These are phyloP conservation scores for Cathartes aura DNA, from an alignment of 2,113 vertebrate genomes.

Conservation along the genomic window DNA sequence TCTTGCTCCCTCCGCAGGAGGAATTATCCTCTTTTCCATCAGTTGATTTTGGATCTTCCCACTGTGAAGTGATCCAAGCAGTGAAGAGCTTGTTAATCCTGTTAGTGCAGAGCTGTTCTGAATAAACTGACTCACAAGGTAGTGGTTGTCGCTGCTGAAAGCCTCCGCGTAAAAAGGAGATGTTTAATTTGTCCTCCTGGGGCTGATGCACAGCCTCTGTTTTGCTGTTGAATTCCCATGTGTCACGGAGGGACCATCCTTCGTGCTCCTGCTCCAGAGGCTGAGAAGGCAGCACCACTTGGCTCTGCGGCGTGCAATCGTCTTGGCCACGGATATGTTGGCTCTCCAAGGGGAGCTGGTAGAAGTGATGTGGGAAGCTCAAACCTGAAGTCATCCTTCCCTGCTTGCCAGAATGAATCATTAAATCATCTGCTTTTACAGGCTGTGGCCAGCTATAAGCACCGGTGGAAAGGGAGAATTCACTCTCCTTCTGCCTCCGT, in stretches of 20 bases:
- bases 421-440: slow-evolving; percentile 36
- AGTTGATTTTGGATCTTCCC: slow-evolving; percentile 53
- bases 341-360: neutral
- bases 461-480: slow-evolving; percentile 18
- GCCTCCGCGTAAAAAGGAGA: neutral
- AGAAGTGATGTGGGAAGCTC: slow-evolving; percentile 39
- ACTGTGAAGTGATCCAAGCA: neutral
- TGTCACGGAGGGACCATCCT: neutral
- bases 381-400: slow-evolving; percentile 60
- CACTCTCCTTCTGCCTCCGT: neutral
- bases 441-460: slow-evolving; percentile 14
- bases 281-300: neutral
- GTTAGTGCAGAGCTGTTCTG: neutral
- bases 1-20: neutral
- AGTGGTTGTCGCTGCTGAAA: neutral
- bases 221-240: neutral
- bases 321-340: neutral
- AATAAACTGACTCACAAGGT: neutral
- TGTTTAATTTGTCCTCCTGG: neutral
- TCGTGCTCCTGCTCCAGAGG: neutral
- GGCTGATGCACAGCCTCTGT: neutral
- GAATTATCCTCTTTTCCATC: slow-evolving; percentile 22
- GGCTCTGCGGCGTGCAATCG: fast-evolving
- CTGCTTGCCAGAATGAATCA: slow-evolving; percentile 48
- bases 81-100: slow-evolving; percentile 33